A percentile compares a stretch with the other conserved stretches of the same genome.
Conservation (phyloP, 2,797 vertebrate genomes). For the Microctenopoma steveboyesi region DNA sequence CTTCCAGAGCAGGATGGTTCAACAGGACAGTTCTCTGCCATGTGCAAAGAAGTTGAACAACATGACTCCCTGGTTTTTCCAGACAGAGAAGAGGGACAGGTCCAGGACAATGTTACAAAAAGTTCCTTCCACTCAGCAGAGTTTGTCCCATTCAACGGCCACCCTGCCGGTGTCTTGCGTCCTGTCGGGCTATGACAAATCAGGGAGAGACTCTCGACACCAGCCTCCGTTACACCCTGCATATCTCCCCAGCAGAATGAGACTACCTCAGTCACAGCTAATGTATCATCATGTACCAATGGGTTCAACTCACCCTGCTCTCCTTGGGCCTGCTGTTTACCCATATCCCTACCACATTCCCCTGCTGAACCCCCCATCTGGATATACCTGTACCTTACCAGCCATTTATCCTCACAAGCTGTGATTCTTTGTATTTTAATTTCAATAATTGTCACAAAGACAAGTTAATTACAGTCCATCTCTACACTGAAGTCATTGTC, state of each 20-base stretch:
- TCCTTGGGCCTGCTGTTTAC: slow-evolving; percentile 74
- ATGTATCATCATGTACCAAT: slow-evolving; percentile 78
- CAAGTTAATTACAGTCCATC: neutral
- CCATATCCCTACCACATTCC: slow-evolving; percentile 79
- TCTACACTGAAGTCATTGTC: neutral
- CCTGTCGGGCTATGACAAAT: slow-evolving; percentile 64
- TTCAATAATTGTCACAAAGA: neutral
- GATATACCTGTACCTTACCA: slow-evolving; percentile 75
- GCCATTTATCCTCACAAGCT: slow-evolving; percentile 83
- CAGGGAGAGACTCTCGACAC: slow-evolving; percentile 69
- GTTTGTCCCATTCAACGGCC: slow-evolving; percentile 56
- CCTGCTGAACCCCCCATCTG: slow-evolving; percentile 77
- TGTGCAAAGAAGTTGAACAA: slow-evolving; percentile 68
- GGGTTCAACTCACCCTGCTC: slow-evolving; percentile 67
- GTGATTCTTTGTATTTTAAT: slow-evolving; percentile 52
- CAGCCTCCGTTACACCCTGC: slow-evolving; percentile 74
- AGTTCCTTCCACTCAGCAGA: slow-evolving; percentile 67
- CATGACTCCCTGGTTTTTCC: slow-evolving; percentile 69
- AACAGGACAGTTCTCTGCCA: slow-evolving; percentile 59
- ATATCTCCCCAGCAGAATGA: slow-evolving; percentile 82
- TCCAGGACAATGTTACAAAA: slow-evolving; percentile 61
- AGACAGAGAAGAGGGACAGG: slow-evolving; percentile 76
- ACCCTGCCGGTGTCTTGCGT: slow-evolving; percentile 52
- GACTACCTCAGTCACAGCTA: slow-evolving; percentile 79
- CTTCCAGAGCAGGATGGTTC: slow-evolving; percentile 58